Evolutionary conservation across 2,888 invertebrate genomes (phyloP), one percentile per base, ranked within the genome.

Genomic region (Xanthorhoe designata): DNA sequence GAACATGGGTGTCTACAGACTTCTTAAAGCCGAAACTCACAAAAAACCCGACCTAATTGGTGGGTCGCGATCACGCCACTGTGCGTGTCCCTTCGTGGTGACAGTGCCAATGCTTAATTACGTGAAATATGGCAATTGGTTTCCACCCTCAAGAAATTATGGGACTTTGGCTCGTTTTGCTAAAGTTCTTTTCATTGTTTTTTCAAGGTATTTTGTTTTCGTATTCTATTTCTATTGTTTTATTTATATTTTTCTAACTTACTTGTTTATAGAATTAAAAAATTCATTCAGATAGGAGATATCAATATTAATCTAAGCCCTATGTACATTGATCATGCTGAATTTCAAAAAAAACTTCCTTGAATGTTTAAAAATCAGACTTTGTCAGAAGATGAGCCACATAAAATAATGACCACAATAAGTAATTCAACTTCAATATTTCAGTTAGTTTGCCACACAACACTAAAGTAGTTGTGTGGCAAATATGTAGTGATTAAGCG

Each of bases 71-170:
- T 76, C 87, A 87, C 86, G 88, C 86, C 73, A 86, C 70, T 59
- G 80, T 76, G 86, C 86, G 87, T 87, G 87, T 83, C 85, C 73
- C 68, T 69, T 72, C 66, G 76, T 81, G 83, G 86, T 87, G 87
- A 87, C 86, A 86, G 79, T 84, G 78, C 78, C 78, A 79, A 86
- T 84, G 82, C 82, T 84, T 85, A 86, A 87, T 85, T 85, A 82
- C 79, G 75, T 83, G 78, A 83, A 85, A 78, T 85, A 84, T 81
- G 76, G 81, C 79, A 78, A 79, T 82, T 79, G 79, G 80, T 75
- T 79, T 64, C 72, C 68, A 67, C 67, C 67, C 61, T 66, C 49
- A 54, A 57, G 52, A 61, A 69, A 47, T 66, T 63, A 71, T 65
- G 65, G 55, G 51, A 47, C 47, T 61, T 66, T 69, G 60, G 64